Evolutionary conservation across 1,140 invertebrate species (phyloP), one percentile per base, ranked within the genome.

Genomic region (Drosophila aff.): DNA sequence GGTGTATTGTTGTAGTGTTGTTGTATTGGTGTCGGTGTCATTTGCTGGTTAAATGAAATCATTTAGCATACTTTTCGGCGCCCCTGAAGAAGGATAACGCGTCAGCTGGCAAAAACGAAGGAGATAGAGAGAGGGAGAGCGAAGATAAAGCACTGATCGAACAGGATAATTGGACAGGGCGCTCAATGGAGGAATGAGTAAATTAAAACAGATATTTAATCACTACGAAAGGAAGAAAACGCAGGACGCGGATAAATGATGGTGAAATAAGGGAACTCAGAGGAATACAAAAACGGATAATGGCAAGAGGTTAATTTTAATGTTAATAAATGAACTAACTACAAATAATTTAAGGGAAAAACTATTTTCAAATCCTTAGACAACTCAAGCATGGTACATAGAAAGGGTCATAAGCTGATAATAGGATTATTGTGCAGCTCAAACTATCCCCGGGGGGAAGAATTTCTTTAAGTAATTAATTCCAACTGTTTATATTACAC

Each of bases 41-140:
- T 77, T 79, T 73, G 71, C 68, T 66, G 72, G 60, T 65, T 76
- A 59, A 79, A 64, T 78, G 73, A 79, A 85, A 82, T 86, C 82
- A 85, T 86, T 82, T 82, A 79, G 62, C 82, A 79, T 85, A 79
- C 75, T 86, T 86, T 79, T 68, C 31, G 50, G 33, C 31, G 65
- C 65, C 26, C 50, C 53, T 63, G 21, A 43, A 66, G 43, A 46
- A 28, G 58, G 21, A 36, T 33, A 63, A n/a, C 11, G 40, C 16
- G 55, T 26, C 53, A 43, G 53, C 23, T 28, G 28, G 26, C 26
- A 4, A 4, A 13, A 11, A 1, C 3, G 11, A 36, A 36, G 13
- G 11, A 10, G 18, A 55, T 21, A 26, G 47, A 21, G 10, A 21
- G 11, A 21, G 11, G 3, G 15, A 5, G 5, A 64, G 13, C 1